Base-by-base conservation (phyloP, 2,888 invertebrate genomes). In the Agrotis puta region DNA sequence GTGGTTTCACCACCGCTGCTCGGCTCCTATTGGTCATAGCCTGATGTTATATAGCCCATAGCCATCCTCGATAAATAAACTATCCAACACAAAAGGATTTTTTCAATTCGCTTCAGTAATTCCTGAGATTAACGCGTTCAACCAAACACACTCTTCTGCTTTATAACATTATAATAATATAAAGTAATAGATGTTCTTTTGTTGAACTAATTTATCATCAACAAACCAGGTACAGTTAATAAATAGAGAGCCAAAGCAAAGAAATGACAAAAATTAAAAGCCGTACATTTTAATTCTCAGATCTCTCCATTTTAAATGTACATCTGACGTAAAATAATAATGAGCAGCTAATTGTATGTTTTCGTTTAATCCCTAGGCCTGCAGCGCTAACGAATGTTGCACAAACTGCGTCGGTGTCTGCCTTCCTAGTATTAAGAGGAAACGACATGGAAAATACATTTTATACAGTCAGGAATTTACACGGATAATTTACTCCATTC, bases 401-500 rank as follows among this genome's bases (percentile, higher is more conserved):
- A 66, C 62, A 59, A 43, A 63, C 57, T 57, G 22, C 50, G 33
- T 27, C 20, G 14, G 33, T 24, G 16, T 7, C 48, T 56, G 33
- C 33, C 33, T 43, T 14, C 18, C 9, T 3, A 24, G 4, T 6
- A 58, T 20, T 11, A 11, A n/a, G 22, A 56, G 48, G 33, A 75
- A 69, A 64, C 54, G 18, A 54, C 43, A 24, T 22, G 18, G 65
- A 65, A 61, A 72, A 57, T 20, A 50, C 51, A 14, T 20, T 20
- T 45, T 27, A 56, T 51, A 7, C 24, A 20, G 18, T 43, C 33
- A n/a, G 24, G n/a, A 24, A 22, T 63, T 63, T 64, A 39, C 27
- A 51, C 24, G 58, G 56, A 24, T 61, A 67, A 77, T 77, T 72
- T 53, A 64, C n/a, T 72, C 27, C 54, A 59, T 62, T 33, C 24